A percentile compares a stretch with the other conserved stretches of the same genome.
These are phyloP conservation scores for Avahi laniger DNA, from an alignment of 2,797 vertebrate genomes.

Conservation along the genomic window DNA sequence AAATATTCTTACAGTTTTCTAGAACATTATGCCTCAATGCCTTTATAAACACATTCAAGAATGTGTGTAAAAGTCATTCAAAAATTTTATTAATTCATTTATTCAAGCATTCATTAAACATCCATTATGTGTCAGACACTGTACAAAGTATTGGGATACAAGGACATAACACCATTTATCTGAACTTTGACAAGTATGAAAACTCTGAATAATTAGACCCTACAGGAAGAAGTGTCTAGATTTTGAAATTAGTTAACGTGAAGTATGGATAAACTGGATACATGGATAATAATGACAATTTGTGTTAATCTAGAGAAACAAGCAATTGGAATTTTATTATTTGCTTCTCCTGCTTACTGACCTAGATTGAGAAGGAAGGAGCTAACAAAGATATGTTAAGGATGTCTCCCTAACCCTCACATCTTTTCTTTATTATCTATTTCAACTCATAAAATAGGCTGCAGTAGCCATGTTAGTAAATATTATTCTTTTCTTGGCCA, in stretches of 20 bases:
- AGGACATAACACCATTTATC: background rate
- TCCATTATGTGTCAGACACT: background rate
- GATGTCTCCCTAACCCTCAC: background rate
- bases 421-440: background rate
- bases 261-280: background rate
- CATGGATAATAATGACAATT: background rate
- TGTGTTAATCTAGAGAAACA: background rate
- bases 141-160: background rate
- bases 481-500: background rate
- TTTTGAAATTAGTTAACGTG: background rate
- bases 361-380: background rate
- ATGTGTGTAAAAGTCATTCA: background rate
- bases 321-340: background rate
- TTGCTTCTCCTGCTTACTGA: background rate
- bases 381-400: background rate
- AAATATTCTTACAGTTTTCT: background rate
- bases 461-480: background rate
- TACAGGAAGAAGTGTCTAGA: background rate
- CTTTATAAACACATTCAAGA: background rate
- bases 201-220: background rate
- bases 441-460: background rate
- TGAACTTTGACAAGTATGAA: constrained; percentile 18
- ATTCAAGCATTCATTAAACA: constrained; percentile 6
- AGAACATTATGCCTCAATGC: background rate
- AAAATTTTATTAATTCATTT: background rate